Evolutionary conservation across 2,797 vertebrate species (phyloP).

Genomic region (Paedocypris micromegethes): DNA sequence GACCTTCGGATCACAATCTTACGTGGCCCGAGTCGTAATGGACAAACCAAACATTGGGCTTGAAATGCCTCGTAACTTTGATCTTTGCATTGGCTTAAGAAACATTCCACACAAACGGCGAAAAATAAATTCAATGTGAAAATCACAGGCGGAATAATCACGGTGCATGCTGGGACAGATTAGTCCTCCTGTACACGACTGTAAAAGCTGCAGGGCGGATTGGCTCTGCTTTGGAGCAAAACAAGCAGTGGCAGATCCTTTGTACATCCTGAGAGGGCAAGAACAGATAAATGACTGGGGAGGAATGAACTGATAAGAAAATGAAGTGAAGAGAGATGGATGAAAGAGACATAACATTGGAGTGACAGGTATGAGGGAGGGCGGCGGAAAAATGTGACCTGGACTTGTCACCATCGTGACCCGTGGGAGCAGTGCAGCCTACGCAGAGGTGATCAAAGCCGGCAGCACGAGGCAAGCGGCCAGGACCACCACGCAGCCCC

Average conservation of each 20-base stretch:
- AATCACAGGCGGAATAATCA: not conserved
- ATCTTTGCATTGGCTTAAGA: constrained; percentile 10
- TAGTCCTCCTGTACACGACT: not conserved
- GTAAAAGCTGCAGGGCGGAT: constrained; percentile 1
- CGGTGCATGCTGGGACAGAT: constrained; percentile 16
- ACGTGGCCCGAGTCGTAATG: not conserved
- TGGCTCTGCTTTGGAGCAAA: not conserved
- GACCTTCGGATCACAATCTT: constrained; percentile 5
- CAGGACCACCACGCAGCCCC: constrained; percentile 30
- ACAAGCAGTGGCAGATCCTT: not conserved
- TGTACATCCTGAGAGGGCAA: constrained; percentile 3
- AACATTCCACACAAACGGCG: constrained; percentile 12
- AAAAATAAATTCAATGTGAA: not conserved
- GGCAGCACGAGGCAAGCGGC: constrained; percentile 17
- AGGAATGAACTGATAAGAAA: constrained; percentile 16
- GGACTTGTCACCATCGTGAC: constrained; percentile 32
- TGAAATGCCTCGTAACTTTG: constrained; percentile 5
- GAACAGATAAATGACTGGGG: not conserved
- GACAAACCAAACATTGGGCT: not conserved
- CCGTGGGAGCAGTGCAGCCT: constrained; percentile 25
- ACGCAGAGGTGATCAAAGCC: constrained; percentile 39
- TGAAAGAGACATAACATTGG: not conserved
- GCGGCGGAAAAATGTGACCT: constrained; percentile 33
- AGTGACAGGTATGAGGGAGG: constrained; percentile 10
- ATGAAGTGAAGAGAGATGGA: constrained; percentile 7